Conservation (phyloP, 2,113 vertebrate genomes). For the Trematomus loennbergii region DNA sequence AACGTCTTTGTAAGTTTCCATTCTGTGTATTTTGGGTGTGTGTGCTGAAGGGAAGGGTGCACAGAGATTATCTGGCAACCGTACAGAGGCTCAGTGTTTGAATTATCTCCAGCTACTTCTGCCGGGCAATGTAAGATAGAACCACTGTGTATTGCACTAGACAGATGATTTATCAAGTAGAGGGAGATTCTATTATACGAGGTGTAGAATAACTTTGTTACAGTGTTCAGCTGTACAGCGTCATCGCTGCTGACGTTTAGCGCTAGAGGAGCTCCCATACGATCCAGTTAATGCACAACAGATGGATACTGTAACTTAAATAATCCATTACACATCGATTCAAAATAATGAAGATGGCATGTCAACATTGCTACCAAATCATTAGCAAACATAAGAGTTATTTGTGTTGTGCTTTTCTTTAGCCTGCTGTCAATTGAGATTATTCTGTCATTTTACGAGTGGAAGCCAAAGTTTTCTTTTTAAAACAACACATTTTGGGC, state of each 20-base stretch:
- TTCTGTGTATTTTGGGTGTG: constrained; percentile 35
- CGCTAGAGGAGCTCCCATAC: constrained; percentile 20
- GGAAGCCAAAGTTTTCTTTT: not conserved
- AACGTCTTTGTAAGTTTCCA: constrained; percentile 45
- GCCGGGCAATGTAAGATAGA: constrained; percentile 61
- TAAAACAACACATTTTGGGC: constrained; percentile 7
- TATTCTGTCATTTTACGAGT: constrained; percentile 2
- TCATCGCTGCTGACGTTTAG: constrained; percentile 24
- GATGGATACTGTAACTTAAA: constrained; percentile 17
- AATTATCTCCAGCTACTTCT: constrained; percentile 69
- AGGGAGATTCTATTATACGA: constrained; percentile 48
- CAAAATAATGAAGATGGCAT: not conserved
- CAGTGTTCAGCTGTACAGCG: constrained; percentile 19
- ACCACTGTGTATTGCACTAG: constrained; percentile 48
- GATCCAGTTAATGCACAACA: constrained; percentile 15
- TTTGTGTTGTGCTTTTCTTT: constrained; percentile 69
- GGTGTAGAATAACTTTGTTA: constrained; percentile 59
- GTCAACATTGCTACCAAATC: constrained; percentile 8
- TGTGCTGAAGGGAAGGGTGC: constrained; percentile 7
- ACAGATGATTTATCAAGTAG: constrained; percentile 59
- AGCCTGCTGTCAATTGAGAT: constrained; percentile 31
- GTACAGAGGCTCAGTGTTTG: constrained; percentile 54
- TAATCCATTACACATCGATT: constrained; percentile 4
- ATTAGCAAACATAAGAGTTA: constrained; percentile 22
- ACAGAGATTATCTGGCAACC: constrained; percentile 56